Base-by-base conservation (phyloP, 2,888 invertebrate species). In the Pristionchus maxplancki region DNA sequence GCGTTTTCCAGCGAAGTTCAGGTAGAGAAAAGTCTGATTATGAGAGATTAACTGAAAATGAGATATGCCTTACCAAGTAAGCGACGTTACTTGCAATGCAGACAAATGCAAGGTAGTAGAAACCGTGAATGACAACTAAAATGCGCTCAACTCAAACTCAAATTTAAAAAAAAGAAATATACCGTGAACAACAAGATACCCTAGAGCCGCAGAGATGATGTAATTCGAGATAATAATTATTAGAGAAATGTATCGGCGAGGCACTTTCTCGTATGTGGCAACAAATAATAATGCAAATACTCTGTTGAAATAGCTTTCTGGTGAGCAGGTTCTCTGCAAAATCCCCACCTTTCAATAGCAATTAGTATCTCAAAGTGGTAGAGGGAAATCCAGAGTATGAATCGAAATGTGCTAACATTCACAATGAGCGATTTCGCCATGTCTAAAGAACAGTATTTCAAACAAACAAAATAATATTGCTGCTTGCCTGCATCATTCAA, bases 321-420 rank as follows among this genome's bases (percentile, higher is more conserved):
- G n/a, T n/a, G n/a, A n/a, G n/a, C n/a, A n/a, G n/a, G n/a, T n/a
- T n/a, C n/a, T n/a, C n/a, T n/a, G n/a, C n/a, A n/a, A n/a, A n/a
- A n/a, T 64, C 5, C 37, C n/a, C 15, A 44, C 78, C 78, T 6
- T 44, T 78, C 78, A n/a, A 44, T 2, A 2, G 44, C 28, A 40
- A 78, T 17, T 3, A 78, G 44, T 24, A 78, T 78, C 28, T 78
- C 78, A 8, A 44, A 78, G 20, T 78, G 78, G 20, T 78, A 44
- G 3, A 78, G 28, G 4, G 78, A 31, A 17, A 78, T n/a, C 40
- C 40, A 78, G 11, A 78, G n/a, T 1, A 78, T 44, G 44, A 78
- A 78, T 13, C 78, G 78, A 44, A 78, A 78, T 24, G 78, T 78
- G 44, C 78, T 44, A n/a, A 78, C 28, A 44, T 44, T 78, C 8